Evolutionary conservation across 2,888 invertebrate genomes (phyloP).

Genomic region (Parascotia fuliginaria): DNA sequence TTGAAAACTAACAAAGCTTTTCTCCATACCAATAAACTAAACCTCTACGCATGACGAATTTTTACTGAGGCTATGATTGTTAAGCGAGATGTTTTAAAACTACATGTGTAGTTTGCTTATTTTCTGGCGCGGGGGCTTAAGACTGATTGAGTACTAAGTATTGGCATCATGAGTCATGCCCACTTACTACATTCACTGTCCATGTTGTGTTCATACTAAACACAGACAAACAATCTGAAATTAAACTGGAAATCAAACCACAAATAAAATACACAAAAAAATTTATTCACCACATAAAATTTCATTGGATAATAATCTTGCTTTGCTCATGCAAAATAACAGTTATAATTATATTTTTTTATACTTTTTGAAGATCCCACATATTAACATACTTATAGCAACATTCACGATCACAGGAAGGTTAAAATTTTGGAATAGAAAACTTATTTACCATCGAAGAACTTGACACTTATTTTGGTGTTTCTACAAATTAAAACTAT

Average conservation of each 20-base stretch:
- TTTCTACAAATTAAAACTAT: conserved; percentile 74
- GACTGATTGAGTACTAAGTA: too few species aligned
- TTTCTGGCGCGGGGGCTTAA: too few species aligned
- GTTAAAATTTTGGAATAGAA: conserved; percentile 82
- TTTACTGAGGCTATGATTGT: too few species aligned
- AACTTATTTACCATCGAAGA: conserved; percentile 72
- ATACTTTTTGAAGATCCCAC: conserved; percentile 76
- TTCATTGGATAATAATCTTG: conserved; percentile 53
- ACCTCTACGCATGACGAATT: too few species aligned
- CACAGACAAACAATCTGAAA: too few species aligned
- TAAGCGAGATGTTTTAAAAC: too few species aligned
- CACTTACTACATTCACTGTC: too few species aligned
- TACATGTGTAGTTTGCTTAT: too few species aligned
- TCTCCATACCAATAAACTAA: too few species aligned
- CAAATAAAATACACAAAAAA: conserved; percentile 78
- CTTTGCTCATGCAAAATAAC: conserved; percentile 79
- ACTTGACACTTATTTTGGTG: conserved; percentile 71
- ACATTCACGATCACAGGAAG: conserved; percentile 83
- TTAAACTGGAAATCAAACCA: conserved; percentile 23
- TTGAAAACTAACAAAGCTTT: too few species aligned
- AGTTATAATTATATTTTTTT: conserved; percentile 70
- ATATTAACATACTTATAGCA: conserved; percentile 75
- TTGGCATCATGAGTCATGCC: too few species aligned
- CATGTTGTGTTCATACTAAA: too few species aligned
- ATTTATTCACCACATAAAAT: conserved; percentile 85